These are phyloP conservation scores for Phoebastria nigripes DNA, from an alignment of 2,797 vertebrate species.

Conservation along the genomic window DNA sequence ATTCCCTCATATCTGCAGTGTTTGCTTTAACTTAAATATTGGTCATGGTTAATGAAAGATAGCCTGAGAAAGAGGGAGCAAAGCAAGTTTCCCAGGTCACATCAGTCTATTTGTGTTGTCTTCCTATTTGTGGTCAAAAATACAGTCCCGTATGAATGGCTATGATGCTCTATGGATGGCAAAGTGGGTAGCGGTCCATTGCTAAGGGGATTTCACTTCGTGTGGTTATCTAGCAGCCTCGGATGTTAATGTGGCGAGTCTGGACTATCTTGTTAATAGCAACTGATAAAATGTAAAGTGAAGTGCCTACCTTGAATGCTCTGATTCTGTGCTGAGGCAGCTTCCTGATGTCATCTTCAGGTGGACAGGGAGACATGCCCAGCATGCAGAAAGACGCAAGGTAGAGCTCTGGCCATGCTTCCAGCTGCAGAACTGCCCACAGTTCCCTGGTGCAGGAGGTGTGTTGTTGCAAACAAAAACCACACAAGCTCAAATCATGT, in stretches of 20 bases:
- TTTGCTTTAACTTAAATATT: constrained; percentile 19
- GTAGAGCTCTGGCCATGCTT: not conserved
- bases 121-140: not conserved
- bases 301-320: not conserved
- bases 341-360: not conserved
- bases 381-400: accelerated
- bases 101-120: not conserved
- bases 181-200: not conserved
- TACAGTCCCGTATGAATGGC: not conserved
- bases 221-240: not conserved
- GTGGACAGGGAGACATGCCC: not conserved
- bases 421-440: not conserved
- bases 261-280: not conserved
- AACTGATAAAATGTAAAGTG: not conserved
- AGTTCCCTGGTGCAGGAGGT: not conserved
- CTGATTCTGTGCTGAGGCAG: not conserved
- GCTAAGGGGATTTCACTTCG: not conserved
- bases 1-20: not conserved
- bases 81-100: not conserved
- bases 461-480: not conserved
- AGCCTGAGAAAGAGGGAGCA: not conserved
- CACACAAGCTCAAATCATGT: not conserved
- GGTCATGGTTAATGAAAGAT: not conserved
- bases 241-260: not conserved
- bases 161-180: not conserved